phyloP scores from a whole-genome alignment of 2,797 vertebrate genomes.

The Spheniscus humboldti region DNA sequence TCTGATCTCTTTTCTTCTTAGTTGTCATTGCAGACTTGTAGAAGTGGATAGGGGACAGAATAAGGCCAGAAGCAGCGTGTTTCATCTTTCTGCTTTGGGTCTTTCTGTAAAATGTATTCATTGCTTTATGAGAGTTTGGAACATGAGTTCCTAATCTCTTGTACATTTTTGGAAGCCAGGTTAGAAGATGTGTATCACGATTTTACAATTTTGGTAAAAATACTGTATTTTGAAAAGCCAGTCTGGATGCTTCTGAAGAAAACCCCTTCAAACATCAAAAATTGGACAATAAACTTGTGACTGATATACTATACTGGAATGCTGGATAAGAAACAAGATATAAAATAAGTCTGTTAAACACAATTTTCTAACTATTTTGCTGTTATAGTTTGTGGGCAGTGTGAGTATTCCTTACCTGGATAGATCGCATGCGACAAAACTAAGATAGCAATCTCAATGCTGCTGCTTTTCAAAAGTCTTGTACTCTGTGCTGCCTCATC shows the following conservation, averaged over 20 bases:
- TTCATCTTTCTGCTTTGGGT: conserved; percentile 37
- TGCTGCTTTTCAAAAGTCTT: neutral
- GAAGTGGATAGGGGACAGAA: conserved; percentile 23
- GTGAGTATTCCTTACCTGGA: neutral
- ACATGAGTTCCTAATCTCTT: neutral
- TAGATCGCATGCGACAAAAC: neutral
- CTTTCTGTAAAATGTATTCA: conserved; percentile 42
- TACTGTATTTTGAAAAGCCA: neutral
- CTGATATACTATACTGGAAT: neutral
- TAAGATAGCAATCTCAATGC: neutral
- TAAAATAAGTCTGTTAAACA: neutral
- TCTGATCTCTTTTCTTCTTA: conserved; percentile 62
- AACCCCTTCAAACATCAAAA: neutral
- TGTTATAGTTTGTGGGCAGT: neutral
- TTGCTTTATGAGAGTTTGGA: conserved; percentile 49
- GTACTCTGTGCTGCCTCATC: neutral
- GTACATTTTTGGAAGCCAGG: neutral
- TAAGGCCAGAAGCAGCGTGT: conserved; percentile 70
- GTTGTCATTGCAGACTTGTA: conserved; percentile 60
- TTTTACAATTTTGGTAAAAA: neutral
- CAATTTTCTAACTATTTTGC: neutral
- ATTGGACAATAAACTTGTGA: neutral
- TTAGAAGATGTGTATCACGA: neutral
- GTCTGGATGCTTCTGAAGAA: neutral
- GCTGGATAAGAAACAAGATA: neutral